Evolutionary conservation across 2,888 invertebrate species (phyloP), one percentile per base, ranked within the genome.

Genomic region (Drosophila quinaria): DNA sequence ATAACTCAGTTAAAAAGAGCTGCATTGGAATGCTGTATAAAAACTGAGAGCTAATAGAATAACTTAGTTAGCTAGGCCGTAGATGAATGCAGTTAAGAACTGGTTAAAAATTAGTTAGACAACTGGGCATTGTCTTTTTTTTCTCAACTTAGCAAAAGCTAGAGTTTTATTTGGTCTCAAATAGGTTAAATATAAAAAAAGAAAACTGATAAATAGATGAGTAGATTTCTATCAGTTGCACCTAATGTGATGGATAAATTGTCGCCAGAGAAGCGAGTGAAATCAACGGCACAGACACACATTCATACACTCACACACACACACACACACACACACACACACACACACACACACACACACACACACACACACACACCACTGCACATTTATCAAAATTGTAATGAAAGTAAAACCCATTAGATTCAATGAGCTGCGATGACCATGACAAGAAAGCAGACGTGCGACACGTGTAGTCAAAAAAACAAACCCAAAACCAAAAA

Each of bases 391-490:
- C 56, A 67, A 78, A 67, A 65, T 55, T 74, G 70, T 81, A 85
- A 89, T 84, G 89, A 85, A 85, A 89, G 89, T 89, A 89, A 84
- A 88, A 84, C 80, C 88, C 80, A 84, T 83, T 87, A 85, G 82
- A 85, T 87, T 70, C 88, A 87, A 85, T 80, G 80, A 70, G 62
- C 29, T 46, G 61, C 68, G 75, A 77, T 82, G 82, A 77, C 83
- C 88, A 68, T 86, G 72, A 80, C 86, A 84, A 84, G 84, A 88
- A 88, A 89, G 75, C 84, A 71, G 78, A 81, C 76, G 65, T 73
- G 62, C 70, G 80, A 80, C 80, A 78, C 78, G 80, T 73, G 80
- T 46, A 78, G 54, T 44, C 41, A 29, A 44, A 25, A 58, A 54
- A 29, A n/a, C 1, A 15, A 35, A 35, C 13, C 4, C 33, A 35